phyloP scores from a whole-genome alignment of 2,888 invertebrate species.

The Augiades crinisus region DNA sequence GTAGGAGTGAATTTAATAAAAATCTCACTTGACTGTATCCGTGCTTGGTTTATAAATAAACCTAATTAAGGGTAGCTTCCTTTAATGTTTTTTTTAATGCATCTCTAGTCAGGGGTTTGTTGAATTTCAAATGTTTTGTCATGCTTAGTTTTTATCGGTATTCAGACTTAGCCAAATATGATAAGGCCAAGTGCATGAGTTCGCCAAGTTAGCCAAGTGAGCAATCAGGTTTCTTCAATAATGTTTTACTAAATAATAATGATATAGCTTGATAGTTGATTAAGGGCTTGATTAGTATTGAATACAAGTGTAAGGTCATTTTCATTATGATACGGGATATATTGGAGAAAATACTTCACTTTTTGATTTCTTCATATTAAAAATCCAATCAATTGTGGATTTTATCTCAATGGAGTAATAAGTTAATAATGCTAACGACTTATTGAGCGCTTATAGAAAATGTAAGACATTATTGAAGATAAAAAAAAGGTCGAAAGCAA shows the following conservation, averaged over 20 bases:
- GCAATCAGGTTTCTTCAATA: conserved; percentile 3
- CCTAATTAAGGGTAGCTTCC: no score
- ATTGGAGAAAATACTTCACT: not conserved
- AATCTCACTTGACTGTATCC: no score
- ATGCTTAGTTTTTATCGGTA: not conserved
- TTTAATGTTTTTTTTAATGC: no score
- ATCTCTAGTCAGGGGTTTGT: no score
- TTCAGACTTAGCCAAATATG: not conserved
- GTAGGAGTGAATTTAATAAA: no score
- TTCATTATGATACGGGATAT: not conserved
- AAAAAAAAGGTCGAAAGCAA: not conserved
- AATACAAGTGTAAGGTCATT: not conserved
- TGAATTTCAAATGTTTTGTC: no score
- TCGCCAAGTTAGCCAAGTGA: not conserved
- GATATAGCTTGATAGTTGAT: not conserved
- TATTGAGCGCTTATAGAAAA: not conserved
- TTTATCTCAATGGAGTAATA: not conserved
- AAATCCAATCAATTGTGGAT: not conserved
- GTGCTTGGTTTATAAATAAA: no score
- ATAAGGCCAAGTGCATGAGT: not conserved
- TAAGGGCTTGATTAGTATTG: conserved; percentile 6
- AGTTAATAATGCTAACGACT: not conserved
- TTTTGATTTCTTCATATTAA: not conserved
- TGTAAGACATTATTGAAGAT: conserved; percentile 8
- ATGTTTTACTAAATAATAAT: not conserved